phyloP scores from a whole-genome alignment of 2,113 vertebrate species.

The Cottus gobio region DNA sequence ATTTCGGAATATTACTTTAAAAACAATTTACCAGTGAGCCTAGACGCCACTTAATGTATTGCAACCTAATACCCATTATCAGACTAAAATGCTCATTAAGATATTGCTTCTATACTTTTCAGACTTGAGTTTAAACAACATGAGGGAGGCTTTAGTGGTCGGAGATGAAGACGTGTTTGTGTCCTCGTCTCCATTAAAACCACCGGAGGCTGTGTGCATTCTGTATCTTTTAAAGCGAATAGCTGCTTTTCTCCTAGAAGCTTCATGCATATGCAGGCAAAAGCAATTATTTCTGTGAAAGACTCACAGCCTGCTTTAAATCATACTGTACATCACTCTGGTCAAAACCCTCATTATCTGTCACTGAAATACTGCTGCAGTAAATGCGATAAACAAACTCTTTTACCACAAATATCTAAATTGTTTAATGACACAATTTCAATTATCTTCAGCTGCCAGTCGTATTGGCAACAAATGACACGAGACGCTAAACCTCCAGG shows the following conservation, averaged over 20 bases:
- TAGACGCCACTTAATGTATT: background rate
- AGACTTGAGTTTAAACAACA: constrained; percentile 4
- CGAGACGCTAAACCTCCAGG: constrained; percentile 1
- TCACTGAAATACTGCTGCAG: constrained; percentile 46
- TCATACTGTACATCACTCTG: constrained; percentile 50
- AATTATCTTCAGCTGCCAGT: constrained; percentile 53
- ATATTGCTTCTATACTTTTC: background rate
- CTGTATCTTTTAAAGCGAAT: constrained; percentile 15
- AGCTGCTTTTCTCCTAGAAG: constrained; percentile 17
- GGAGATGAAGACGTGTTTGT: constrained; percentile 25
- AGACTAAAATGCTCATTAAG: background rate
- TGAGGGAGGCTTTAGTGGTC: background rate
- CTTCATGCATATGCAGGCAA: constrained; percentile 44
- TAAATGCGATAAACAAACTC: constrained; percentile 60
- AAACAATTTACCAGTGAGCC: background rate
- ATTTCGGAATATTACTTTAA: background rate
- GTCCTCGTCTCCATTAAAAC: constrained; percentile 1
- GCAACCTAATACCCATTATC: background rate
- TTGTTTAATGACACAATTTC: constrained; percentile 58
- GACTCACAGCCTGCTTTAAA: constrained; percentile 53
- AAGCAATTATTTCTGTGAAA: constrained; percentile 65
- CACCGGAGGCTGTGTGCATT: constrained; percentile 26
- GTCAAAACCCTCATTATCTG: constrained; percentile 50
- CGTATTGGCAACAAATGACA: constrained; percentile 32
- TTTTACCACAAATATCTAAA: constrained; percentile 43